Conservation (phyloP, 2,888 invertebrate species). For the Hymenopus coronatus region DNA sequence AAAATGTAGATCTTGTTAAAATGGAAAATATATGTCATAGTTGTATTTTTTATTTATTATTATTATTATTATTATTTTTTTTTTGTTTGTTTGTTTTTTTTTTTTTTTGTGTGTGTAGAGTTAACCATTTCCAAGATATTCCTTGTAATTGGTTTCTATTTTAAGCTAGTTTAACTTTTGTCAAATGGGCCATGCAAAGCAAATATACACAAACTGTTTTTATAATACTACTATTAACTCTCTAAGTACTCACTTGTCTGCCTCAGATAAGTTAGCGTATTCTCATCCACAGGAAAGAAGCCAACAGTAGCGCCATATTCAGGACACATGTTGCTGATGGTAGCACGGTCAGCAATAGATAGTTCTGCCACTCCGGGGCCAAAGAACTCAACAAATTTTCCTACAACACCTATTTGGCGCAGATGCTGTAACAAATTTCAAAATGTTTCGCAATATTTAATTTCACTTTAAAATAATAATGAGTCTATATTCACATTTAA, state of each 20-base stretch:
- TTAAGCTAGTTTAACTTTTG: too few relatives aligned
- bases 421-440: conserved; percentile 61
- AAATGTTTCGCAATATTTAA: background rate
- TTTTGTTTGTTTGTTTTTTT: too few relatives aligned
- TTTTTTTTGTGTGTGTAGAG: too few relatives aligned
- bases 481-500: too few relatives aligned
- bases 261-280: conserved; percentile 75
- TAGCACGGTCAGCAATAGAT: conserved; percentile 95
- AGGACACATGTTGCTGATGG: conserved; percentile 98
- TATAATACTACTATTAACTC: background rate
- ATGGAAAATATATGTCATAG: too few relatives aligned
- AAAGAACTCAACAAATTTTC: conserved; percentile 98
- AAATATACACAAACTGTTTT: background rate
- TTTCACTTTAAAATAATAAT: too few relatives aligned
- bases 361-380: conserved; percentile 88
- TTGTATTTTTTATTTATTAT: too few relatives aligned
- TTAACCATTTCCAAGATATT: too few relatives aligned
- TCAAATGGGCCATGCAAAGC: too few relatives aligned
- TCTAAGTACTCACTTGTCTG: conserved; percentile 67
- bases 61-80: too few relatives aligned
- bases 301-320: conserved; percentile 97
- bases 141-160: too few relatives aligned
- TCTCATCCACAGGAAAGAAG: conserved; percentile 86
- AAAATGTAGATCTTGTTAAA: too few relatives aligned
- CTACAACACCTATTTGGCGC: conserved; percentile 91